Evolutionary conservation across 2,888 invertebrate species (phyloP), one percentile per base, ranked within the genome.

Genomic region (Epirrhoe alternata): DNA sequence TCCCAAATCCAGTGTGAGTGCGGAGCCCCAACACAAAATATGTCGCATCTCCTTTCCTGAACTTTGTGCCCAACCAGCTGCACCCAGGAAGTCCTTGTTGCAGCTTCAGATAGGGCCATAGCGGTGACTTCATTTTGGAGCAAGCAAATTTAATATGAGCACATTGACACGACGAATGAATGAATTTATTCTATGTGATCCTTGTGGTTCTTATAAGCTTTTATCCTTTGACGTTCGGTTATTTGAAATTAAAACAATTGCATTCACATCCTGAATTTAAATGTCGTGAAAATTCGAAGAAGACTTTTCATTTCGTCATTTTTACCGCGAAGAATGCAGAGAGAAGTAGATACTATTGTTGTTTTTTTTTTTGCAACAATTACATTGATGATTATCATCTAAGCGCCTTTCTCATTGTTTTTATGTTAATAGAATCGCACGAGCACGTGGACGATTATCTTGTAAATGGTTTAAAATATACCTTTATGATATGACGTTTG

Each of bases 391-490:
- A 53, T 16, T 53, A 57, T 56, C 35, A 57, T 52, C 47, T 59
- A 54, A 62, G 66, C 66, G 58, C 66, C 66, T 66, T 66, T 66
- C 61, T 59, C 55, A 66, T 66, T 66, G 66, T 66, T 59, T 51
- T 55, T n/a, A 54, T 50, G 56, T 8, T 24, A 53, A 66, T 49
- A 1, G 30, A 31, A 56, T 10, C n/a, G 14, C 33, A 51, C 10
- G 10, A 47, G 52, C 58, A 66, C 66, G 66, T 66, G 61, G 1
- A n/a, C 30, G n/a, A 55, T 66, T 59, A 62, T 38, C 35, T 14
- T 16, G 14, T 61, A 45, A n/a, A 53, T 17, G 5, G 38, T 3
- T 42, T 12, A 12, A 42, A 42, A 42, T 12, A 12, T 42, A 42
- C 12, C 38, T 42, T 42, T 24, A 24, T 24, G 3, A 5, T 0